Evolutionary conservation across 2,888 invertebrate genomes (phyloP).

Genomic region (Baronia brevicornis): DNA sequence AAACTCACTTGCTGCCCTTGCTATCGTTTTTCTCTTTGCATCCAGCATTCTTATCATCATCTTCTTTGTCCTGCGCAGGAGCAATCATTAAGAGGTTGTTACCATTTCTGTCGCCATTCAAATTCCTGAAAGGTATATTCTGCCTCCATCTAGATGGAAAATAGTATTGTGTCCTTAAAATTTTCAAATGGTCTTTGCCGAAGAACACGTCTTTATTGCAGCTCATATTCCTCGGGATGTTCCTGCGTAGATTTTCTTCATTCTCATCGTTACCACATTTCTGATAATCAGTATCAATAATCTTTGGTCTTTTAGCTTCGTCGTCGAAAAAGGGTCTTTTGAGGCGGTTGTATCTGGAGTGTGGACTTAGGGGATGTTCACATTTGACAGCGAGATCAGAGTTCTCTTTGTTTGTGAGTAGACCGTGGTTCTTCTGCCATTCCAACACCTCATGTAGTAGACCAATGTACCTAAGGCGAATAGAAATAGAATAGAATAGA

Average conservation of each 20-base stretch:
- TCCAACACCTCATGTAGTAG: conserved; percentile 90
- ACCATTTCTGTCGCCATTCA: conserved; percentile 74
- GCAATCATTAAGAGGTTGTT: conserved; percentile 82
- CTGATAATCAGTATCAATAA: conserved; percentile 36
- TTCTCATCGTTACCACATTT: conserved; percentile 60
- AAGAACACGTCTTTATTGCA: conserved; percentile 43
- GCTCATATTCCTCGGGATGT: conserved; percentile 29
- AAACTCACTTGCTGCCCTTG: conserved; percentile 19
- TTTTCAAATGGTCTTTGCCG: conserved; percentile 53
- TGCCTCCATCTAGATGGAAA: conserved; percentile 58
- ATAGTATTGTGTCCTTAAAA: conserved; percentile 54
- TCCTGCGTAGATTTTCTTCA: conserved; percentile 45
- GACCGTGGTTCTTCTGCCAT: conserved; percentile 83
- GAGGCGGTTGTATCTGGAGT: conserved; percentile 43
- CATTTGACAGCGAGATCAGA: conserved; percentile 70
- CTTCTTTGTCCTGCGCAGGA: conserved; percentile 55
- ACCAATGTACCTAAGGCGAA: conserved; percentile 93
- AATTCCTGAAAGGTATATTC: conserved; percentile 62
- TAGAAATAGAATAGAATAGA: conserved; percentile 21
- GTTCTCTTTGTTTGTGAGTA: conserved; percentile 63
- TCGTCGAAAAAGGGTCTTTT: conserved; percentile 55
- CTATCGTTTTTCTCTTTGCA: conserved; percentile 28
- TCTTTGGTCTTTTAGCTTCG: conserved; percentile 36
- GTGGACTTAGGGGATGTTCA: conserved; percentile 60
- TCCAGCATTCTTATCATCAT: conserved; percentile 24